Conservation (phyloP, 2,113 vertebrate genomes). For the Psilopogon haemacephalus region DNA sequence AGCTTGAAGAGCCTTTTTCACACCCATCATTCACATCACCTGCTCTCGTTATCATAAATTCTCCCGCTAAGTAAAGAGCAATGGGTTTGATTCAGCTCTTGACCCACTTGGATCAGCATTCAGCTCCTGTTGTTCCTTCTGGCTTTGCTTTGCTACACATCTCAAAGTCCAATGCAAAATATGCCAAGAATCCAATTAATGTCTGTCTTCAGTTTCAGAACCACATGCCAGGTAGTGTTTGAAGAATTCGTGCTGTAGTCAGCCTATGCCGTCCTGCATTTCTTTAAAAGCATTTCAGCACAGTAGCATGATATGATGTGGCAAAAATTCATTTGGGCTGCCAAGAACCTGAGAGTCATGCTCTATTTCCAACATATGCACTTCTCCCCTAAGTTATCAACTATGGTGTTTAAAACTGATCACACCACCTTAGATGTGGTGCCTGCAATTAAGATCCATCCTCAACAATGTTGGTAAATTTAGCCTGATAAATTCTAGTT, state of each 20-base stretch:
- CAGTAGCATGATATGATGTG: neutral
- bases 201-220: neutral
- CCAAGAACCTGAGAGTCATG: neutral
- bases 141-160: neutral
- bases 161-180: neutral
- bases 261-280: neutral
- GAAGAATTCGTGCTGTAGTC: neutral
- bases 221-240: neutral
- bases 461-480: neutral
- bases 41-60: neutral
- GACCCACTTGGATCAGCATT: neutral
- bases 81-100: accelerated
- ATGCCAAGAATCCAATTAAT: neutral
- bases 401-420: neutral
- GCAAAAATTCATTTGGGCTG: neutral
- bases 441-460: neutral
- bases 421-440: neutral
- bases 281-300: neutral
- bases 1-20: neutral
- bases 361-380: neutral
- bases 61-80: neutral
- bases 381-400: neutral
- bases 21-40: neutral
- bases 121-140: neutral
- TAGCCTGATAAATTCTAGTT: neutral